Evolutionary conservation across 2,797 vertebrate species (phyloP).

Genomic region (Ciconia nigra): DNA sequence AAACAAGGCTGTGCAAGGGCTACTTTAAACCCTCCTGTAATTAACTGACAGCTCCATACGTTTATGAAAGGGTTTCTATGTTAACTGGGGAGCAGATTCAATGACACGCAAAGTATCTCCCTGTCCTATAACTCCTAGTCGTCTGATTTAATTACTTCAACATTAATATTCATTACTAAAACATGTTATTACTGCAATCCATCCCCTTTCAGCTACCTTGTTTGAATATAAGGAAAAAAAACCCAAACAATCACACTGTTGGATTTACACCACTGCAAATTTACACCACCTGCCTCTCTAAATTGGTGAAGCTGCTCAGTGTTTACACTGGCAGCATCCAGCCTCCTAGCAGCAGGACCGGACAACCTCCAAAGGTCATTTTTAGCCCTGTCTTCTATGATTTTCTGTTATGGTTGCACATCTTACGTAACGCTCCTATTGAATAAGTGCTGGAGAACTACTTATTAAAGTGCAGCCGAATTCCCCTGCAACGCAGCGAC

Average conservation of each 20-base stretch:
- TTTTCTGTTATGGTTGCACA: not conserved
- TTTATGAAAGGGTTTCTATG: not conserved
- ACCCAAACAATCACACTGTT: too few relatives aligned
- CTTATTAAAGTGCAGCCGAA: not conserved
- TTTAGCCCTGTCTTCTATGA: conserved; percentile 6
- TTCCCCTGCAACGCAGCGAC: not conserved
- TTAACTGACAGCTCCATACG: not conserved
- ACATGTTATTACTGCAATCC: not conserved
- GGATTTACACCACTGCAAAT: not conserved
- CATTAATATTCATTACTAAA: conserved; percentile 24
- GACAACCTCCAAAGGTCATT: not conserved
- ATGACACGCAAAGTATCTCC: not conserved
- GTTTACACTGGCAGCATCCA: not conserved
- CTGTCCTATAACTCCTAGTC: not conserved
- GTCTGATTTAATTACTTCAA: conserved; percentile 14
- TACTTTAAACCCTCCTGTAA: not conserved
- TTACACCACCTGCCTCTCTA: not conserved
- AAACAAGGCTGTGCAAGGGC: not conserved
- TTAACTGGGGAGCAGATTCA: not conserved
- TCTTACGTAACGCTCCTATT: not conserved
- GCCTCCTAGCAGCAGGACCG: not conserved
- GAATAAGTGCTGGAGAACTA: not conserved
- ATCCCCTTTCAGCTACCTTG: not conserved
- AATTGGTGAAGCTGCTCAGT: not conserved
- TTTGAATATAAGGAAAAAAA: not conserved